Base-by-base conservation (phyloP, 2,797 vertebrate species). In the Setipinna tenuifilis region DNA sequence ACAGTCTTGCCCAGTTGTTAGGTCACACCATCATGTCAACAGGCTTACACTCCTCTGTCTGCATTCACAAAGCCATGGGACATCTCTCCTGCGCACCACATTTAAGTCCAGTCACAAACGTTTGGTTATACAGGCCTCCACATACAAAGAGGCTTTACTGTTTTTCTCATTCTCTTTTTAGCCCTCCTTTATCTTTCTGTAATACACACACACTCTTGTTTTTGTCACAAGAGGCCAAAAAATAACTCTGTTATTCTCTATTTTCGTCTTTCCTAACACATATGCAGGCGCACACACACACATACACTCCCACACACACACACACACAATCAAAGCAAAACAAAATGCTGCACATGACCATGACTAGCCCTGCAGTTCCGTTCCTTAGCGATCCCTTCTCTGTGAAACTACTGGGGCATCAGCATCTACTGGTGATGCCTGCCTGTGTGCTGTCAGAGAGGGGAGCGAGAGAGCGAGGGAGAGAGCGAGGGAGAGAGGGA, bases 31-130 rank as follows among this genome's bases (percentile, higher is more conserved):
- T 85, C 6, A 28, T 85, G 87, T 85, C 75, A 87, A 75, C 81
- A 59, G 44, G 85, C 48, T 85, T 62, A 59, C 75, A 82, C 84
- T 83, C n/a, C 59, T 83, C 83, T 87, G 84, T 82, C 75, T 81
- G 87, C 23, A 6, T 83, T 87, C 84, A 85, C 84, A 87, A 83
- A 68, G 71, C 46, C 83, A 35, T 68, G 86, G 65, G 41, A 87
- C 25, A 31, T 84, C 35, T 71, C 10, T 62, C 35, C 46, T 9
- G 16, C 31, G 71, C 71, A 78, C 31, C 71, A 78, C 14, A 78
- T 78, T 78, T 21, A 44, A 44, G 35, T 44, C 44, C 71, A 44
- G 41, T 31, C 71, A 78, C 71, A 78, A 78, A 78, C 3, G 50
- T 54, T 10, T 10, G 50, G 50, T 54, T 54, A 54, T 9, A 3